Evolutionary conservation across 2,888 invertebrate genomes (phyloP).

Genomic region (Kuschelorhynchus macadamiae): DNA sequence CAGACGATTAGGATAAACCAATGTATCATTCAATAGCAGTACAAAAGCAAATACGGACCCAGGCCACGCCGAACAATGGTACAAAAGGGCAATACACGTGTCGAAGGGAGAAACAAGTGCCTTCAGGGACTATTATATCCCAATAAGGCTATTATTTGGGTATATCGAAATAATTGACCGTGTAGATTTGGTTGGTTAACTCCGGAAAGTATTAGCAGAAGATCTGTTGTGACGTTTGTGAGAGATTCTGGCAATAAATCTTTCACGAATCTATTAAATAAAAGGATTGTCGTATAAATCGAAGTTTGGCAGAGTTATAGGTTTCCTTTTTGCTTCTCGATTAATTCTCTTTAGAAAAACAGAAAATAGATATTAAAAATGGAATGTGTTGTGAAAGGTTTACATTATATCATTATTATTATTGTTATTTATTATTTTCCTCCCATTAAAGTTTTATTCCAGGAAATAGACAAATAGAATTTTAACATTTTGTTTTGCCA

Average conservation of each 20-base stretch:
- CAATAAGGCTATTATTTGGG: conserved; percentile 46
- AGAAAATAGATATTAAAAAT: too few species aligned
- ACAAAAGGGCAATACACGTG: conserved; percentile 46
- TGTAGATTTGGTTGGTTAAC: conserved; percentile 44
- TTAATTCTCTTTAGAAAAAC: too few species aligned
- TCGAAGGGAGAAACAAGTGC: conserved; percentile 43
- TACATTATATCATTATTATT: too few species aligned
- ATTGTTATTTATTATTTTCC: too few species aligned
- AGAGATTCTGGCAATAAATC: conserved; percentile 24
- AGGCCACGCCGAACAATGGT: conserved; percentile 21
- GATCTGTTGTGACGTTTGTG: conserved; percentile 45
- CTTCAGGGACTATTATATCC: conserved; percentile 45
- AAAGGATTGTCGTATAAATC: too few species aligned
- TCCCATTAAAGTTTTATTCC: too few species aligned
- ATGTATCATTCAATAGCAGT: conserved; percentile 35
- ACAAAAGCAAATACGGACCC: conserved; percentile 32
- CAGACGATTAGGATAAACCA: conserved; percentile 22
- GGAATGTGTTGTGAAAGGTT: too few species aligned
- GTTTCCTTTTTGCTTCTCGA: too few species aligned
- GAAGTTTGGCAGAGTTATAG: too few species aligned
- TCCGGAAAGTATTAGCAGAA: conserved; percentile 42
- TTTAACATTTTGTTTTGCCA: too few species aligned
- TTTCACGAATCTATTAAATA: too few species aligned
- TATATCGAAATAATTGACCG: conserved; percentile 42
- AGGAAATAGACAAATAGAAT: too few species aligned